phyloP scores from a whole-genome alignment of 2,113 vertebrate genomes.

The Hippocampus comes region DNA sequence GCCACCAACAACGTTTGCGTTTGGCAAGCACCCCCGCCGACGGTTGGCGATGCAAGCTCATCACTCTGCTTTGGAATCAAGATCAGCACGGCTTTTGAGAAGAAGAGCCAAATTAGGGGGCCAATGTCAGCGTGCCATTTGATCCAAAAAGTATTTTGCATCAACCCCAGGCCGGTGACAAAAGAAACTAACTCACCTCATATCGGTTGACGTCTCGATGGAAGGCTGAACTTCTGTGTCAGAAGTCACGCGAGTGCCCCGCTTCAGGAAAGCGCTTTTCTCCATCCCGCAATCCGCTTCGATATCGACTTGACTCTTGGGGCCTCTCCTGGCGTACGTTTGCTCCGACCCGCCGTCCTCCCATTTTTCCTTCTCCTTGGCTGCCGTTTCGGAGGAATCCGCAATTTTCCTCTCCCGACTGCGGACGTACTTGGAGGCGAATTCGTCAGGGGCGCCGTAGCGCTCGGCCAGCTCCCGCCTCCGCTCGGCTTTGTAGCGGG shows the following conservation, averaged over 20 bases:
- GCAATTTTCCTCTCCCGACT: constrained; percentile 55
- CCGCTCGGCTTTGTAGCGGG: constrained; percentile 77
- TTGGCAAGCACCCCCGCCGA: too few species aligned
- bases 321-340: constrained; percentile 36
- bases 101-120: too few species aligned
- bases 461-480: constrained; percentile 72
- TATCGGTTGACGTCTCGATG: constrained; percentile 23
- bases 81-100: too few species aligned
- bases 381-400: constrained; percentile 30
- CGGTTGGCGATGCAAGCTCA: too few species aligned
- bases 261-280: neutral
- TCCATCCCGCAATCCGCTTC: constrained; percentile 25
- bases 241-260: constrained; percentile 2
- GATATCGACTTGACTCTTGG: constrained; percentile 29
- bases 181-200: constrained; percentile 48
- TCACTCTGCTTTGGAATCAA: too few species aligned
- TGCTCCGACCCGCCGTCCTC: constrained; percentile 48
- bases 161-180: too few species aligned
- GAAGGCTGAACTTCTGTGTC: constrained; percentile 32
- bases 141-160: too few species aligned
- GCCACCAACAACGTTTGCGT: too few species aligned
- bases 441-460: constrained; percentile 69
- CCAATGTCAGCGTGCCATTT: too few species aligned
- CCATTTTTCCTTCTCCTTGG: constrained; percentile 35
- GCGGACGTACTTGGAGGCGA: constrained; percentile 64